Evolutionary conservation across 2,888 invertebrate species (phyloP).

Genomic region (Biston betularia): DNA sequence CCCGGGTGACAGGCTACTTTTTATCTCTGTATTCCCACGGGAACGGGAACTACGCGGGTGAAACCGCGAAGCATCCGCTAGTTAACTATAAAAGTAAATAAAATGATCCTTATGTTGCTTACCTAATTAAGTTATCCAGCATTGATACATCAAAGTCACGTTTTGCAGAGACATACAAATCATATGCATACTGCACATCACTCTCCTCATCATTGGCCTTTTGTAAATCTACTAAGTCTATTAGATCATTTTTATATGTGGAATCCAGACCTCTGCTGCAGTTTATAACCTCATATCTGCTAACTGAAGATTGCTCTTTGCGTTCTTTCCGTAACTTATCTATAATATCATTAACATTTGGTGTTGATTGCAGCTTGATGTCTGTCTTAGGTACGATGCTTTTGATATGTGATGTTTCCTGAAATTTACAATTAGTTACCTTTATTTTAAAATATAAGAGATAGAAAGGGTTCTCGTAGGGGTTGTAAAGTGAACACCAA

Average conservation of each 20-base stretch:
- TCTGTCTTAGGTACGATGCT: constrained; percentile 65
- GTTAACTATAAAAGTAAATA: no score
- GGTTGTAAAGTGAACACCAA: no score
- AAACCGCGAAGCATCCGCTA: no score
- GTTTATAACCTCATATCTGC: constrained; percentile 76
- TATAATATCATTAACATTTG: constrained; percentile 69
- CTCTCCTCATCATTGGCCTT: constrained; percentile 58
- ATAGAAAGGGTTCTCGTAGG: no score
- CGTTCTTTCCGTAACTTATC: constrained; percentile 74
- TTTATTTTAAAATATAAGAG: neutral
- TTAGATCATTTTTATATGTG: constrained; percentile 50
- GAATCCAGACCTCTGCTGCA: constrained; percentile 71
- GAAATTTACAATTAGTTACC: constrained; percentile 39
- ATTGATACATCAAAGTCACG: constrained; percentile 75
- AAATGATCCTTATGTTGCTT: constrained; percentile 20
- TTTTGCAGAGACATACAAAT: constrained; percentile 73
- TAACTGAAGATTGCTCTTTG: constrained; percentile 65
- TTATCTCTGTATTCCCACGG: no score
- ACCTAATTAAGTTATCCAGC: constrained; percentile 78
- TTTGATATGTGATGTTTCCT: constrained; percentile 72
- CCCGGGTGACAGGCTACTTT: no score
- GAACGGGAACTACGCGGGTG: no score
- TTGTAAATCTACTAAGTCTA: constrained; percentile 72
- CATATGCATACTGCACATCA: constrained; percentile 73
- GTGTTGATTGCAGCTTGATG: constrained; percentile 61